phyloP scores from a whole-genome alignment of 2,888 invertebrate genomes.

The Cephus sareptanus region DNA sequence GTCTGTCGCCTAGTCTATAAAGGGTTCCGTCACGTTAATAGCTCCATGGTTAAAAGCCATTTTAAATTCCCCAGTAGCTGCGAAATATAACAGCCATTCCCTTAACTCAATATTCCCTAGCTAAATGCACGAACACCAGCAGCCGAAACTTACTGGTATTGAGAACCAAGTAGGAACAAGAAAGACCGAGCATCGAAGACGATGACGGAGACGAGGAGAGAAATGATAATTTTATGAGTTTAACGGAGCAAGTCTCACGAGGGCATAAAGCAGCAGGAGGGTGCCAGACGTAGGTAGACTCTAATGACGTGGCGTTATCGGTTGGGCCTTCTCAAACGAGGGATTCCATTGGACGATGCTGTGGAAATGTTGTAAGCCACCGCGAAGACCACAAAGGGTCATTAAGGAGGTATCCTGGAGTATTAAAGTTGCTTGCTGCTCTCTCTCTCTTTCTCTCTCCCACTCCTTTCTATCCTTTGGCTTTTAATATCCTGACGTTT shows the following conservation, averaged over 20 bases:
- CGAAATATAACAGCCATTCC: not conserved
- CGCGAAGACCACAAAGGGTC: conserved; percentile 22
- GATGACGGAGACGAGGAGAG: not conserved
- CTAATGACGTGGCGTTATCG: conserved; percentile 12
- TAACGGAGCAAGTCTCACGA: conserved; percentile 28
- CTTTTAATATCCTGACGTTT: not conserved
- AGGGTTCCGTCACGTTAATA: conserved; percentile 29
- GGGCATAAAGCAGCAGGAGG: conserved; percentile 38
- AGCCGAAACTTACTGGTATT: not conserved
- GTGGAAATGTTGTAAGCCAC: conserved; percentile 4
- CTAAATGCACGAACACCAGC: not conserved
- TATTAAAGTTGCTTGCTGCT: not conserved
- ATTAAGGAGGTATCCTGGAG: conserved; percentile 12
- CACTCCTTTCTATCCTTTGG: not conserved
- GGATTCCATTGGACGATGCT: not conserved
- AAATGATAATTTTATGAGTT: conserved; percentile 40
- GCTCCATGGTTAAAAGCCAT: conserved; percentile 20
- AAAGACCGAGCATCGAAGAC: not conserved
- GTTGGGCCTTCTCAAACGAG: not conserved
- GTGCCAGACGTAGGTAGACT: conserved; percentile 35
- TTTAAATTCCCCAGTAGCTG: not conserved
- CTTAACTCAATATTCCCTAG: not conserved
- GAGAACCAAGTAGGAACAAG: not conserved
- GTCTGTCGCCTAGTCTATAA: conserved; percentile 28
- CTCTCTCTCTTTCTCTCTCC: not conserved